These are phyloP conservation scores for Colaptes auratus DNA, from an alignment of 2,113 vertebrate genomes.

Conservation along the genomic window DNA sequence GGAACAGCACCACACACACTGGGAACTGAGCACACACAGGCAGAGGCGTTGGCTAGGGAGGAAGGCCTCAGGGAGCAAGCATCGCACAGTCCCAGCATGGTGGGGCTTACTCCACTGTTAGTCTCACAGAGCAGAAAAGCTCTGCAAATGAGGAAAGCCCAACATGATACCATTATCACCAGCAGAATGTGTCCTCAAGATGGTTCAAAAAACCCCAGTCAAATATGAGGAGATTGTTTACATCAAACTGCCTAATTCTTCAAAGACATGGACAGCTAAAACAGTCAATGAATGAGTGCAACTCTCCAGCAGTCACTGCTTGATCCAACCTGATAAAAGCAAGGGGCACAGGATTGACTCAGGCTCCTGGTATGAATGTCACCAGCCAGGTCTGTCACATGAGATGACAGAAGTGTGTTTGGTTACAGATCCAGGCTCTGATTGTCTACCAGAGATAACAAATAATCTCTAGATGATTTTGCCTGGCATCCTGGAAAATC, in stretches of 20 bases:
- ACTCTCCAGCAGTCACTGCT: slow-evolving; percentile 4
- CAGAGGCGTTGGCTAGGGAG: neutral
- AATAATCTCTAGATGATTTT: slow-evolving; percentile 5
- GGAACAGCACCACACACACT: neutral
- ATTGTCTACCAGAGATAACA: slow-evolving; percentile 22
- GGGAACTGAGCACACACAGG: rapidly evolving
- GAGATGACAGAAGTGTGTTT: slow-evolving; percentile 4
- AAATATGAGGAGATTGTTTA: neutral
- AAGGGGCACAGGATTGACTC: neutral
- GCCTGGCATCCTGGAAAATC: slow-evolving; percentile 37
- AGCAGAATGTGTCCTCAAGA: neutral
- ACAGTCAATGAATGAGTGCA: neutral
- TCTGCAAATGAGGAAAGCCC: neutral
- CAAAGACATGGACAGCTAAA: neutral
- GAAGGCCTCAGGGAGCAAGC: neutral
- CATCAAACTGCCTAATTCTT: neutral
- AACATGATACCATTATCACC: neutral
- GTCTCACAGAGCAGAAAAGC: rapidly evolving
- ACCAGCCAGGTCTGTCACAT: slow-evolving; percentile 3
- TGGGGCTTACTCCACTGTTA: neutral
- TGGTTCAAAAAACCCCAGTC: neutral
- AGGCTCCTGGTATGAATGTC: slow-evolving; percentile 32
- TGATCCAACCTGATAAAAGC: neutral
- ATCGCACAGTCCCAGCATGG: too few relatives aligned
- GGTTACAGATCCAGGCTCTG: slow-evolving; percentile 10